phyloP scores from a whole-genome alignment of 2,797 vertebrate genomes.

The Enteromius unitaeniatus region DNA sequence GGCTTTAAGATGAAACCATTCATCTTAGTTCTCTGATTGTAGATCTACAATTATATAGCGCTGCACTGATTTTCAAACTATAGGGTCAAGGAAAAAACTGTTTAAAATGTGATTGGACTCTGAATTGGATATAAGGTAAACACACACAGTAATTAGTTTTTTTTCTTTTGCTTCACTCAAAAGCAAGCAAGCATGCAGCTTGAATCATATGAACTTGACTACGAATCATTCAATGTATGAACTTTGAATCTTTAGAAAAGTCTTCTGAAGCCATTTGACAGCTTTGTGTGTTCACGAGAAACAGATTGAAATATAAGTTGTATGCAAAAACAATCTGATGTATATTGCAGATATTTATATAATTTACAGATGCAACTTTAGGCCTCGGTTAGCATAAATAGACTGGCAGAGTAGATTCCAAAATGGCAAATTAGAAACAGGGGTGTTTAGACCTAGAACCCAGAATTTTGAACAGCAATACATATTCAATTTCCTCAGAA shows the following conservation, averaged over 20 bases:
- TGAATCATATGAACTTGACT: not conserved
- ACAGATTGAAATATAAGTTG: not conserved
- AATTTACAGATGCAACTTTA: conserved; percentile 3
- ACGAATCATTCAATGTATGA: not conserved
- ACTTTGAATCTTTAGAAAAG: not conserved
- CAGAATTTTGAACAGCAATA: not conserved
- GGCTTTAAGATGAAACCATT: not conserved
- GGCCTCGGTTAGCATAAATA: conserved; percentile 20
- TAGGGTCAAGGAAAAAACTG: not conserved
- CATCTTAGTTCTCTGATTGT: not conserved
- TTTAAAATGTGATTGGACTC: not conserved
- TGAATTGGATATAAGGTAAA: not conserved
- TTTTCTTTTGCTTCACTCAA: not conserved
- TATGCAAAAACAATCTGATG: not conserved
- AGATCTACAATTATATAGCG: not conserved
- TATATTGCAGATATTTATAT: not conserved
- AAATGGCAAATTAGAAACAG: conserved; percentile 17
- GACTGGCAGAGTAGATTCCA: conserved; percentile 5
- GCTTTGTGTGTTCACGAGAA: not conserved
- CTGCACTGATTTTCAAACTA: not conserved
- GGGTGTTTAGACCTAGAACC: not conserved
- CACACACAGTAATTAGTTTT: not conserved
- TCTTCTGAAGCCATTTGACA: not conserved
- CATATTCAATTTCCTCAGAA: not conserved
- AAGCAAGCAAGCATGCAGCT: not conserved